Percentiles rank a stretch among this genome's conserved stretches.
These are phyloP conservation scores for Muscicapa comitata DNA, from an alignment of 2,797 vertebrate species.

Conservation along the genomic window DNA sequence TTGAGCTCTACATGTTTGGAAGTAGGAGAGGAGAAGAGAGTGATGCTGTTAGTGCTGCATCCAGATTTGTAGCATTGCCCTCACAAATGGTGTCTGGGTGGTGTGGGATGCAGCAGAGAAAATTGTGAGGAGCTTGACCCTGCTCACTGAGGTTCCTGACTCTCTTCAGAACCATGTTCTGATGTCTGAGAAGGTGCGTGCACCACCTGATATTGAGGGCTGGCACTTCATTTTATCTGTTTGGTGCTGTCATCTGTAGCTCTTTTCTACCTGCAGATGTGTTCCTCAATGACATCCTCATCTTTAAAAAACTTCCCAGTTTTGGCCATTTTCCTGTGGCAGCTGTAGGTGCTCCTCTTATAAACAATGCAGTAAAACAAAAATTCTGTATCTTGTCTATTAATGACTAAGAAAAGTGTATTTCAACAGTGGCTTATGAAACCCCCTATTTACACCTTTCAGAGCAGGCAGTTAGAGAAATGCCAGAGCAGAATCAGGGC, in stretches of 20 bases:
- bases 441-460: not conserved
- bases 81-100: not conserved
- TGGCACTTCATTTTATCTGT: not conserved
- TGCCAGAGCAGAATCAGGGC: not conserved
- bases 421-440: not conserved
- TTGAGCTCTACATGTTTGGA: not conserved
- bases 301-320: not conserved
- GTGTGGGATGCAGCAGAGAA: not conserved
- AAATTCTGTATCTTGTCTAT: not conserved
- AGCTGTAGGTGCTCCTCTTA: not conserved
- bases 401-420: not conserved
- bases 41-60: not conserved
- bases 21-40: not conserved
- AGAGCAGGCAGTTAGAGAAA: not conserved
- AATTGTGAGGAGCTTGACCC: not conserved
- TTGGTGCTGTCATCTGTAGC: not conserved
- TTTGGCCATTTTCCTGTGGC: not conserved
- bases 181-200: not conserved
- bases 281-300: not conserved
- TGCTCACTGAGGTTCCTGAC: not conserved
- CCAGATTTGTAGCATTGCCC: not conserved
- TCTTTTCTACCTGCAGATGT: not conserved
- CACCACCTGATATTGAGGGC: not conserved
- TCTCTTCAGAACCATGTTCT: not conserved
- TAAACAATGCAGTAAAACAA: not conserved